Base-by-base conservation (phyloP, 2,797 vertebrate genomes). In the Enteromius unitaeniatus region DNA sequence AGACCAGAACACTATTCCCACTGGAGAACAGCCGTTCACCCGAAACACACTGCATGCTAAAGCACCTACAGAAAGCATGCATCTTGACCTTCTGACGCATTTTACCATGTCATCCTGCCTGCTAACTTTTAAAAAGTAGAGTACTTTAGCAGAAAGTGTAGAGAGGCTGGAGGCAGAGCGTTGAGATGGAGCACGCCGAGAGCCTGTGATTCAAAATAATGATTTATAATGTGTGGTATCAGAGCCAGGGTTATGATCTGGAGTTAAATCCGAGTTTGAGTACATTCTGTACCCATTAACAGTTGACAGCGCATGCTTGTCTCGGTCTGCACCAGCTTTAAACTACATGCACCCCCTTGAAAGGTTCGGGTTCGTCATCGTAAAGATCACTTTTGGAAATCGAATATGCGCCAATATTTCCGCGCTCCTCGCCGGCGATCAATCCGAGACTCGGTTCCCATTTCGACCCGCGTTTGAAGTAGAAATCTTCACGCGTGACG, bases 21-120 rank as follows among this genome's bases (percentile, higher is more conserved):
- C 92, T 93, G 91, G 91, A 90, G 92, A 93, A 92, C 91, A 92
- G 91, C 93, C 91, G 91, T 93, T 93, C 93, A 91, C 93, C 89
- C 82, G 80, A 91, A 92, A 91, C 86, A 88, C 4, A 90, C 91
- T 86, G 90, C 89, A 91, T 87, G 89, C 88, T 69, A 90, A 87
- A 92, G 2, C 15, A 40, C 37, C 74, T 28, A 78, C 19, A 58
- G 23, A 79, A 31, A 76, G 62, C 19, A 60, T 37, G 13, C 31
- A 79, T 68, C 2, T 49, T 19, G 19, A 8, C 69, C 51, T 37
- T 51, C 4, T 37, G n/a, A n/a, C n/a, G 3, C 55, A 51, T 81
- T 81, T 69, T 53, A 9, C 8, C 5, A 34, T 17, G 8, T 23
- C 19, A 49, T 55, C 37, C 60, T 13, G 42, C 42, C 6, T n/a